Conservation (phyloP, 1,140 invertebrate species). For the Drosophila mojavensis region DNA sequence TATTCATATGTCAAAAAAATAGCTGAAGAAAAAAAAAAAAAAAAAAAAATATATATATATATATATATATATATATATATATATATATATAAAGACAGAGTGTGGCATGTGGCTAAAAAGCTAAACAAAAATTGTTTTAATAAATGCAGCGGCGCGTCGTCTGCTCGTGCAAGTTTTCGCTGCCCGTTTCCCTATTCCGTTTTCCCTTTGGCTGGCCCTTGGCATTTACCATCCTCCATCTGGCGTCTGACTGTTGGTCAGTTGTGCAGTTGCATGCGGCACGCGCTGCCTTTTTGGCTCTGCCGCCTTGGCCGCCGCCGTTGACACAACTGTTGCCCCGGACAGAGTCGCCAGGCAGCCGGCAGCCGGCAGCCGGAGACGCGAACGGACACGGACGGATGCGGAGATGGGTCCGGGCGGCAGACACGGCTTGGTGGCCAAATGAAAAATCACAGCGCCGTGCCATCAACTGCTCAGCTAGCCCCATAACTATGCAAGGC, state of each 20-base stretch:
- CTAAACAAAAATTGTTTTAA: constrained; percentile 58
- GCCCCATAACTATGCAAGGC: constrained; percentile 47
- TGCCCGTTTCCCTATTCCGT: neutral
- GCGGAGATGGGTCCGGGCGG: constrained; percentile 2
- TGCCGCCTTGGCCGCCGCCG: constrained; percentile 36
- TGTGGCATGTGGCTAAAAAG: constrained; percentile 46
- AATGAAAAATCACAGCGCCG: constrained; percentile 79
- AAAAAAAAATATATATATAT: constrained; percentile 5
- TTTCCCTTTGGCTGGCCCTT: neutral
- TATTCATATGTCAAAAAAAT: constrained; percentile 57
- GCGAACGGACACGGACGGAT: constrained; percentile 17
- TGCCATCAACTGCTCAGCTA: constrained; percentile 56
- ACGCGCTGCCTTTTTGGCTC: constrained; percentile 56
- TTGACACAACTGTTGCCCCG: constrained; percentile 65
- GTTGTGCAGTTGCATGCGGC: constrained; percentile 70
- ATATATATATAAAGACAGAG: constrained; percentile 11
- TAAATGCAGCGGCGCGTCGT: constrained; percentile 51
- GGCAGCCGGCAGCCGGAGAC: constrained; percentile 5
- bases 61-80: constrained; percentile 5
- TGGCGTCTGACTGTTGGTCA: constrained; percentile 30
- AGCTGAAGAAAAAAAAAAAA: constrained; percentile 21
- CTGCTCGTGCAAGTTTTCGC: constrained; percentile 9
- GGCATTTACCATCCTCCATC: neutral
- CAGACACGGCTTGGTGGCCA: constrained; percentile 29
- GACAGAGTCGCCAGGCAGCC: constrained; percentile 15